Evolutionary conservation across 2,797 vertebrate genomes (phyloP), one percentile per base, ranked within the genome.

Genomic region (Adrianichthys oophorus): DNA sequence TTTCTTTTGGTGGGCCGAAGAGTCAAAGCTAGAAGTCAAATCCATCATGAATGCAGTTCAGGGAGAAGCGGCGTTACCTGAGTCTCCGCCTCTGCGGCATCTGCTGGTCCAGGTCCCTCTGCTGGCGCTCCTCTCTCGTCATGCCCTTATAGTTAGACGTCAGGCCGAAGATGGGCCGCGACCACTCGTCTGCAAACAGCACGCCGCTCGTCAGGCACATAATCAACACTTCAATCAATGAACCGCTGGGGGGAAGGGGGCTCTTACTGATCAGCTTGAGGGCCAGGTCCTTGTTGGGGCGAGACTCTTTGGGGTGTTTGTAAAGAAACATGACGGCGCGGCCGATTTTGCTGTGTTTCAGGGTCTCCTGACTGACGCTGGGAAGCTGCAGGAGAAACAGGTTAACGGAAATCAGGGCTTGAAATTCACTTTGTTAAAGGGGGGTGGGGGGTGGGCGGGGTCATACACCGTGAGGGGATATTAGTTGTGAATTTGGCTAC

Each of bases 141-240:
- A 99, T 98, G 26, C 95, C 95, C 75, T 99, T 99, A 72, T 97
- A 99, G 85, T 99, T 98, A 13, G 97, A 98, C 4, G 95, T 97
- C 74, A 99, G 82, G 49, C 97, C 97, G 26, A 99, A 99, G 83
- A 99, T 98, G 1, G 97, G 97, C 54, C 97, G 88, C 2, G 97
- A 99, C 97, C 97, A 99, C 65, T 99, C 97, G 65, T 99, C 97
- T 99, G 67, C 6, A 57, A 6, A 15, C 18, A 26, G 5, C 32
- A 7, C 2, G 15, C 0, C 26, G 24, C 52, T 29, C 23, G 17
- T 17, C 41, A 17, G 24, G 15, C 41, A 24, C 26, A 48, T 19
- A 48, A 23, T 12, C 46, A 23, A 14, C 18, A 21, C 15, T 40
- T n/a, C 10, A 18, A 12, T 0, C 16, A 12, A 10, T 1, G n/a